Base-by-base conservation (phyloP, 2,888 invertebrate species). In the Endotricha flammealis region DNA sequence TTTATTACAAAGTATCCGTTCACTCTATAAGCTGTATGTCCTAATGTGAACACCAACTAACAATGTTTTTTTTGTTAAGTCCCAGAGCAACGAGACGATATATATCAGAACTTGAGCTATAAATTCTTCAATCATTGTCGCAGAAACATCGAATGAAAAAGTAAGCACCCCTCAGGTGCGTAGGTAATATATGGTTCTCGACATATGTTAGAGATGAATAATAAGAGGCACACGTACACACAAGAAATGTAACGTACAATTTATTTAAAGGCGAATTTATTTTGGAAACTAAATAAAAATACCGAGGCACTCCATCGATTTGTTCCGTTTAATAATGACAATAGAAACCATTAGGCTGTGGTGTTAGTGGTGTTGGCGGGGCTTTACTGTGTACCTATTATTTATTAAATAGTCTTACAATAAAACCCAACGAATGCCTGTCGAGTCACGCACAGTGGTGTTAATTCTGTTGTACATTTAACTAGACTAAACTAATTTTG, bases 251-350 rank as follows among this genome's bases (percentile, higher is more conserved):
- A 27, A 12, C 7, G 27, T 29, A 39, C 41, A 44, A 47, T 47
- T 47, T 45, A 39, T 47, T 56, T 43, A 44, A 44, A 51, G 50
- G 46, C 48, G 36, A 52, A 59, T 64, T 58, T 64, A 62, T 67
- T 55, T 52, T 45, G 41, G 47, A 53, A 59, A 61, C 60, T 60
- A 60, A 64, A 67, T 64, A 65, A 63, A 65, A 62, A 65, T 75
- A 60, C 66, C 67, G 32, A 51, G 47, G 52, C 60, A 56, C 50
- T 48, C 51, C 41, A 59, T 59, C 66, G 63, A 67, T 72, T 67
- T 65, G 64, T 71, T 63, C 51, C 50, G 50, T 60, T 60, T 64
- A 63, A 62, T 64, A 66, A 57, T 57, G 64, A 55, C 60, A 52
- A 61, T 60, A 55, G 59, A 50, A 62, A 50, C 50, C 48, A 53